These are phyloP conservation scores for Tonatia bakeri DNA, from an alignment of 2,113 vertebrate genomes.

Conservation along the genomic window DNA sequence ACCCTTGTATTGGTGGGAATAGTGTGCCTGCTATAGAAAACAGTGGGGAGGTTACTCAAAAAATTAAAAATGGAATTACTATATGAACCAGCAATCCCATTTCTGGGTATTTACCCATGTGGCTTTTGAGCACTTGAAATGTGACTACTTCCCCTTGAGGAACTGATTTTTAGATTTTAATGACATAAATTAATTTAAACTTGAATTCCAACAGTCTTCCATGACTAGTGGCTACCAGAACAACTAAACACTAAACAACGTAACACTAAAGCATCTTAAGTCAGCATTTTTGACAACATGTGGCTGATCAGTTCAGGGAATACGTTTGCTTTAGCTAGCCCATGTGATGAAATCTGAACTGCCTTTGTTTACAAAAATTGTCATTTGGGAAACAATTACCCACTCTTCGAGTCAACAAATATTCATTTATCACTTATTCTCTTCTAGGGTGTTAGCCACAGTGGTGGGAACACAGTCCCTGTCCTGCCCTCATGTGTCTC, in stretches of 20 bases:
- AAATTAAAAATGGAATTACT: background rate
- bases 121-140: too few relatives aligned
- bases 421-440: background rate
- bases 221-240: background rate
- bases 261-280: background rate
- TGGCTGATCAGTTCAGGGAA: background rate
- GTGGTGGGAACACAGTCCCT: background rate
- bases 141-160: too few relatives aligned
- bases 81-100: background rate
- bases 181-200: background rate
- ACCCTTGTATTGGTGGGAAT: background rate
- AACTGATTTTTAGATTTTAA: slow-evolving; percentile 12
- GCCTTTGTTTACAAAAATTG: background rate
- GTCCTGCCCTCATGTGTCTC: background rate
- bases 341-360: background rate
- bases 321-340: background rate
- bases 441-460: background rate
- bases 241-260: background rate
- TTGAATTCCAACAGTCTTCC: background rate
- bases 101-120: too few relatives aligned
- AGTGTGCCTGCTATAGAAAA: background rate
- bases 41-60: background rate
- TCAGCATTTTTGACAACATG: background rate
- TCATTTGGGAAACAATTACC: background rate
- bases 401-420: background rate